A percentile compares a stretch with the other conserved stretches of the same genome.
Evolutionary conservation across 2,113 vertebrate genomes (phyloP).

Genomic region (Pogonocichla stellata): DNA sequence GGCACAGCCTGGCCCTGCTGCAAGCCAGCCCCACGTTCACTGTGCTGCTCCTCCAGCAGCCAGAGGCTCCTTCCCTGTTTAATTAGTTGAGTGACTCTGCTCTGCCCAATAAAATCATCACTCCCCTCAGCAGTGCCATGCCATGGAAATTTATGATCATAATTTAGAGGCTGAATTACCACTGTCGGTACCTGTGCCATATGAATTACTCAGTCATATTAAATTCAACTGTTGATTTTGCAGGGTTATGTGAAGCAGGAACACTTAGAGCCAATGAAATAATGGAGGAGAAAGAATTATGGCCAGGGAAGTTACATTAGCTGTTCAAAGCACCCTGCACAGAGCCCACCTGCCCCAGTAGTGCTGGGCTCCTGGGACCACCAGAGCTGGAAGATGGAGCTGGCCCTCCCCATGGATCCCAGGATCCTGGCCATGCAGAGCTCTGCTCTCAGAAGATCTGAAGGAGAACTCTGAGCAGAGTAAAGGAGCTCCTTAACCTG

Average conservation of each 20-base stretch:
- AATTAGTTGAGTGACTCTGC: conserved; percentile 52
- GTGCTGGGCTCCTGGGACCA: background rate
- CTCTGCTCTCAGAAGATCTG: background rate
- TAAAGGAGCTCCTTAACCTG: background rate
- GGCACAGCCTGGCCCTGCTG: background rate
- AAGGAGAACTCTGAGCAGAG: background rate
- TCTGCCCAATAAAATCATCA: conserved; percentile 42
- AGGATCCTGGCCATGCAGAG: background rate
- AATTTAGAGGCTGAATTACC: conserved; percentile 72
- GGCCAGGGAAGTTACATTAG: background rate
- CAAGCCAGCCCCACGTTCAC: fast-evolving
- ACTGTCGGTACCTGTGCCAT: conserved; percentile 55
- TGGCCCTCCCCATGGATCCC: background rate
- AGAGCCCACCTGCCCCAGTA: background rate
- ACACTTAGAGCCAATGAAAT: conserved; percentile 47
- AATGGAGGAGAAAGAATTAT: conserved; percentile 12
- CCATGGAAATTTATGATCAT: conserved; percentile 69
- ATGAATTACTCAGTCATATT: conserved; percentile 61
- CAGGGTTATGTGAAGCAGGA: conserved; percentile 27
- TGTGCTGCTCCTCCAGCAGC: background rate
- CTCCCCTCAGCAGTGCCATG: conserved; percentile 24
- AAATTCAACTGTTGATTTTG: conserved; percentile 59
- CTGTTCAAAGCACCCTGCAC: background rate
- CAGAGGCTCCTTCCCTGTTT: background rate
- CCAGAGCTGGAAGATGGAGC: fast-evolving